phyloP scores from a whole-genome alignment of 2,888 invertebrate species.

The Philaethria dido region DNA sequence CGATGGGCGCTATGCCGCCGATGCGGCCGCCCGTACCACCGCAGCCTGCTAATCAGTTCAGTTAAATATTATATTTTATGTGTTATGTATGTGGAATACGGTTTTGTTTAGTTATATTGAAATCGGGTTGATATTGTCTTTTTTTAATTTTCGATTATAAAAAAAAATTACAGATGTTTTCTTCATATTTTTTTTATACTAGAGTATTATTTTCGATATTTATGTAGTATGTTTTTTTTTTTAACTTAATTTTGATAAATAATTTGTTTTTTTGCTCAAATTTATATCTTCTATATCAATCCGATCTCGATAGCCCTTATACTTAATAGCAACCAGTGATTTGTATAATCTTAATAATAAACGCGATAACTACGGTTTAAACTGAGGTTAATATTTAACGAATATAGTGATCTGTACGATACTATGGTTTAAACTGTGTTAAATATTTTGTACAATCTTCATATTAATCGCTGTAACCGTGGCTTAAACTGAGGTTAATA shows the following conservation, averaged over 20 bases:
- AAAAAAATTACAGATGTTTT: too few relatives aligned
- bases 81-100: conserved; percentile 14
- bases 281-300: conserved; percentile 23
- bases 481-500: neutral
- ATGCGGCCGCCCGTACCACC: conserved; percentile 73
- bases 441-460: too few relatives aligned
- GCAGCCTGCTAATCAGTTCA: conserved; percentile 76
- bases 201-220: conserved; percentile 1
- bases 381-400: conserved; percentile 1
- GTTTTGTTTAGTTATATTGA: conserved; percentile 30
- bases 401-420: conserved; percentile 5
- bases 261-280: conserved; percentile 8
- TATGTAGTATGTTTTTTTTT: neutral
- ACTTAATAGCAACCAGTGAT: conserved; percentile 21
- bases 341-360: conserved; percentile 12
- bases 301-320: conserved; percentile 30
- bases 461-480: neutral
- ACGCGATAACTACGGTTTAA: neutral
- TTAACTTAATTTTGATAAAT: neutral
- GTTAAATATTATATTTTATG: conserved; percentile 59
- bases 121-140: conserved; percentile 29
- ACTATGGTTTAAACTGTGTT: conserved; percentile 9
- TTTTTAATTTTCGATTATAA: too few relatives aligned
- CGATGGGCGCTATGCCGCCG: conserved; percentile 64
- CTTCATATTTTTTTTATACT: neutral